phyloP scores from a whole-genome alignment of 2,888 invertebrate genomes.

The Toxonevra muliebris region DNA sequence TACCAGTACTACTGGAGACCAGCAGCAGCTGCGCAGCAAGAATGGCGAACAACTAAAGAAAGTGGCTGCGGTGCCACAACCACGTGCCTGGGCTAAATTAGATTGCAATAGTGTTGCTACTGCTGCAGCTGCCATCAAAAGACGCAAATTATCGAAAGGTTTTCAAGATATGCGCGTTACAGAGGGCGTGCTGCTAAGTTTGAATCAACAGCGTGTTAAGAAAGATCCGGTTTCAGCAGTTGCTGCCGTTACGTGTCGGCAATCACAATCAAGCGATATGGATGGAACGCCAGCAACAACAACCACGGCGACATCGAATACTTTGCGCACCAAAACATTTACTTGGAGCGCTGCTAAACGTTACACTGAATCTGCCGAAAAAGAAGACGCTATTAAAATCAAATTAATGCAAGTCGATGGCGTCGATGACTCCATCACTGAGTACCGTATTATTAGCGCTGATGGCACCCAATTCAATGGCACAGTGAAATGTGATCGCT shows the following conservation, averaged over 20 bases:
- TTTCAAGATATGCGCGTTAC: conserved; percentile 64
- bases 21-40: conserved; percentile 73
- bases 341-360: conserved; percentile 63
- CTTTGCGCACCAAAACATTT: conserved; percentile 48
- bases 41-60: conserved; percentile 64
- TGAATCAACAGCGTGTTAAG: conserved; percentile 51
- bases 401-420: conserved; percentile 76
- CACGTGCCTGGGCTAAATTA: conserved; percentile 50
- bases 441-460: conserved; percentile 57
- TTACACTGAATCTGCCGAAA: conserved; percentile 48
- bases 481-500: conserved; percentile 84
- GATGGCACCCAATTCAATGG: conserved; percentile 66
- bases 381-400: conserved; percentile 49
- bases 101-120: conserved; percentile 36
- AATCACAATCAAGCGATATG: conserved; percentile 59
- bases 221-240: conserved; percentile 46
- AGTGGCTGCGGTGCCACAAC: conserved; percentile 35
- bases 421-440: conserved; percentile 73
- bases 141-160: conserved; percentile 71
- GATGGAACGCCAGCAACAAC: conserved; percentile 46
- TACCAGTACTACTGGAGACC: conserved; percentile 52
- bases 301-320: neutral
- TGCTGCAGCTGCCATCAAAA: conserved; percentile 68
- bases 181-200: conserved; percentile 62
- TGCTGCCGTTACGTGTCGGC: conserved; percentile 48